Conservation (phyloP, 2,888 invertebrate species). For the Drosophila subquinaria region DNA sequence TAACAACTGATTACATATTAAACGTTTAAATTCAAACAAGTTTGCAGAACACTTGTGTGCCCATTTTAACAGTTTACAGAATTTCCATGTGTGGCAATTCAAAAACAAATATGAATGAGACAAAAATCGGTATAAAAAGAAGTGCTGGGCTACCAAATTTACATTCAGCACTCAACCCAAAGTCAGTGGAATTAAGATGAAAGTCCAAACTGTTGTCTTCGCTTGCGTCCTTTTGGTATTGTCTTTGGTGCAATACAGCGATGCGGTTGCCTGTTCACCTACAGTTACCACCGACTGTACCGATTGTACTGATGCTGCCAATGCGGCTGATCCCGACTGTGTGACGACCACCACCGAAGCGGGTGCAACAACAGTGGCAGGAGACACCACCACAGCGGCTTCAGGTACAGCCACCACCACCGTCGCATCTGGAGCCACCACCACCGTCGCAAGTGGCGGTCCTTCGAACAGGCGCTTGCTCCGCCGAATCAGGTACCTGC, state of each 20-base stretch:
- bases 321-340: conserved; percentile 11
- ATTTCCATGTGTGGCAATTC: conserved; percentile 4
- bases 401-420: neutral
- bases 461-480: conserved; percentile 2
- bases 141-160: neutral
- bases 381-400: neutral
- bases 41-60: conserved; percentile 29
- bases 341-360: conserved; percentile 9
- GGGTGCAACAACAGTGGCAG: neutral
- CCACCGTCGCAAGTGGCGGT: neutral
- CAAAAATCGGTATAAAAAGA: conserved; percentile 30
- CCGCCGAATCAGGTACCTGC: conserved; percentile 5
- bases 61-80: conserved; percentile 9
- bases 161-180: conserved; percentile 1
- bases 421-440: neutral
- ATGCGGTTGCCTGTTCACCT: conserved; percentile 11
- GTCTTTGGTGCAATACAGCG: conserved; percentile 9
- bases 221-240: conserved; percentile 10
- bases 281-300: conserved; percentile 14
- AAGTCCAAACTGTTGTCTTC: conserved; percentile 19
- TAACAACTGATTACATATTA: conserved; percentile 36
- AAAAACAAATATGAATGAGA: neutral
- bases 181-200: conserved; percentile 17
- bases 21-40: conserved; percentile 2
- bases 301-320: conserved; percentile 2